Evolutionary conservation across 1,140 invertebrate genomes (phyloP), one percentile per base, ranked within the genome.

Genomic region (Elymnias hypermnestra): DNA sequence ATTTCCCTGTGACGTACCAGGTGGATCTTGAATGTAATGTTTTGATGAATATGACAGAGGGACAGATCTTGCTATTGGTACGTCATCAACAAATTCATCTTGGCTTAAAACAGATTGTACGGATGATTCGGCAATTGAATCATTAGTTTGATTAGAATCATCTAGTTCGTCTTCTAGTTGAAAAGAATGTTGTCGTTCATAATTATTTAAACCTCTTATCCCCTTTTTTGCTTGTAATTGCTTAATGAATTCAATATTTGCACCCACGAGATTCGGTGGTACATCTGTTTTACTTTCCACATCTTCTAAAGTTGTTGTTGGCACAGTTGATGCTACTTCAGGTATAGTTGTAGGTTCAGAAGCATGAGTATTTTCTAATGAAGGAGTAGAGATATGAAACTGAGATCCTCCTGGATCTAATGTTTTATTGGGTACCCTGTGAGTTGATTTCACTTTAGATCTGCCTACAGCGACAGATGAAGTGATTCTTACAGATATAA

Each of bases 401-500:
- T 33, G 26, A 26, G 19, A 19, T 17, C 45, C 22, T 3, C 19
- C 3, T 5, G 29, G 10, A 4, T 41, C 18, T 26, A 8, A 40
- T 13, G 9, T 40, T 13, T 15, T 40, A 26, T 44, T 21, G 9
- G 36, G 13, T 33, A 9, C 22, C 36, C 47, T 51, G 22, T 62
- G 39, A 9, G 17, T 43, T 15, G 63, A 37, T 60, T 70, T 71
- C 8, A 37, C 37, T 45, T 65, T 68, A 6, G 74, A 62, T 44
- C 86, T 63, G 9, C 71, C 83, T 5, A 87, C 69, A 9, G 84
- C 86, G 7, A 87, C 77, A 17, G 86, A 87, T 13, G 86, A 87
- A 13, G 86, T 87, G 25, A 87, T 85, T 65, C 86, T 73, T 22
- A 87, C 84, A 22, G 83, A 86, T 59, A 87, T 87, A 15, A 87